Conservation (phyloP, 2,113 vertebrate species). For the Pituophis catenifer region DNA sequence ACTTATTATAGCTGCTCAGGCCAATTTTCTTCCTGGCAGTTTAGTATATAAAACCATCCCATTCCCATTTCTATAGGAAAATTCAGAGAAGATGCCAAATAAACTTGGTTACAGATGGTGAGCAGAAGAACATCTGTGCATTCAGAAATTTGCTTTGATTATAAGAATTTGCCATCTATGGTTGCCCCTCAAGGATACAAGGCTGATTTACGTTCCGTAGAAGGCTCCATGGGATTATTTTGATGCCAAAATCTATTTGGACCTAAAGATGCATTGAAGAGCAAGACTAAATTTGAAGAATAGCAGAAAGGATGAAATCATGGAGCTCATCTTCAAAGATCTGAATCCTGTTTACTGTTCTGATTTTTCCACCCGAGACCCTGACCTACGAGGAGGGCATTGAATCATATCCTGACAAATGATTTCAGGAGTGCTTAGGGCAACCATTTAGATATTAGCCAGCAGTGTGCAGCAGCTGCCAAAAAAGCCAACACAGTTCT, state of each 20-base stretch:
- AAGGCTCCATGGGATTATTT: not conserved
- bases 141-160: not conserved
- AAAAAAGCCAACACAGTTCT: no score
- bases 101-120: not conserved
- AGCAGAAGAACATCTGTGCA: not conserved
- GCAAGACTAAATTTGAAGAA: not conserved
- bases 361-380: not conserved
- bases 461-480: no score
- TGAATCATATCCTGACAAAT: not conserved
- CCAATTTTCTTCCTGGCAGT: not conserved
- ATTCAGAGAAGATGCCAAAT: not conserved
- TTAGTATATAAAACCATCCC: not conserved
- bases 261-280: not conserved
- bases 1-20: not conserved
- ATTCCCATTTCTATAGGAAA: not conserved
- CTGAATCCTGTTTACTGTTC: not conserved
- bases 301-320: not conserved
- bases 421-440: not conserved
- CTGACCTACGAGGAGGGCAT: not conserved
- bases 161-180: not conserved
- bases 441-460: no score
- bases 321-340: not conserved
- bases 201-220: not conserved
- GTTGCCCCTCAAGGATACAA: not conserved
- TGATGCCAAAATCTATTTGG: not conserved